Evolutionary conservation across 2,113 vertebrate genomes (phyloP), one percentile per base, ranked within the genome.

Genomic region (Neotoma lepida): DNA sequence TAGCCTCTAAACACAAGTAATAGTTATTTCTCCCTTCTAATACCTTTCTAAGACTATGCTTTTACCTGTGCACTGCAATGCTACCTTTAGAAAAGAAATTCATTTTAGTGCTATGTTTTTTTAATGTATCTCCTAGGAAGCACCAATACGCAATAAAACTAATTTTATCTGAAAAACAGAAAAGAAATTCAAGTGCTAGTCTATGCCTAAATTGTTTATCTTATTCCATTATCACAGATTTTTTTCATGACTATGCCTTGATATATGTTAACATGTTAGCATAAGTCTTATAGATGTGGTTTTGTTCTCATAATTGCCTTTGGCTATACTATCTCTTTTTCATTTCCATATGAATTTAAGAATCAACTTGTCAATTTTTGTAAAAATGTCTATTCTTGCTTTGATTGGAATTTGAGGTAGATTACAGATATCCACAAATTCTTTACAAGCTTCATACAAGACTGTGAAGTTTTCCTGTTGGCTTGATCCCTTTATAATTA

Each of bases 291-390:
- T 71, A 91, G 91, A 89, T 95, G 58, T 80, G 46, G 85, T 91
- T 20, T 49, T 90, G 78, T 30, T 44, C n/a, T 84, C 71, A 78
- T 74, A 49, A 93, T 74, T 85, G 26, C 39, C 33, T 35, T 91
- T 84, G 76, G 33, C 44, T 91, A 41, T 71, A 80, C 91, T 89
- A 93, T 24, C 18, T 85, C 12, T 89, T 84, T 74, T 86, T 8
- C 6, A 39, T 89, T 91, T 91, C 4, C 35, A 54, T 78, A 88
- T 81, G 73, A 81, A 85, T 89, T 96, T 94, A 81, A 86, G 56
- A 91, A 80, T 88, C 63, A 66, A 12, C 35, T 54, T 89, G 44
- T 64, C 63, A 9, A 33, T 81, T 91, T 91, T 49, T 87, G 33
- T 44, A 90, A 82, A 90, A 77, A 70, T 77, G 24, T 88, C 17